Percentiles rank a stretch among this genome's conserved stretches.
Evolutionary conservation across 1,140 invertebrate genomes (phyloP).

Genomic region (Onthophagus taurus): DNA sequence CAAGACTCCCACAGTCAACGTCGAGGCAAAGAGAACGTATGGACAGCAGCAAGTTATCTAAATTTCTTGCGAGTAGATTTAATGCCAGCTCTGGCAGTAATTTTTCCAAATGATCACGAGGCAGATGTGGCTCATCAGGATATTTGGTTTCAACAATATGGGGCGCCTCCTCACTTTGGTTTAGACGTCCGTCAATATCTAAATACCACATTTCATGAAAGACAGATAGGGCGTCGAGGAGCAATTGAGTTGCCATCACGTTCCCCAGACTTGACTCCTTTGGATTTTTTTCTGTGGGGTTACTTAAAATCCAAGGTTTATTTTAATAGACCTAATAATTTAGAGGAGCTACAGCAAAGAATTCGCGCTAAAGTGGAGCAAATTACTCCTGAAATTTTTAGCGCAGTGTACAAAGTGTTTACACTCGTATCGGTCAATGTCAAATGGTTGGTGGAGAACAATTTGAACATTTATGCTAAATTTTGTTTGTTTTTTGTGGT

Average conservation of each 20-base stretch:
- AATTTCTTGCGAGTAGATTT: not conserved
- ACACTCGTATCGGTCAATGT: not conserved
- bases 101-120: not conserved
- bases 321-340: not conserved
- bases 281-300: constrained; percentile 39
- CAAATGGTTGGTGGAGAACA: not conserved
- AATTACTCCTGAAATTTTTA: not conserved
- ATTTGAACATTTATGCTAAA: too few relatives aligned
- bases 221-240: constrained; percentile 37
- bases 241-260: constrained; percentile 36
- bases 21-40: too few relatives aligned
- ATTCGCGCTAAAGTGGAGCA: not conserved
- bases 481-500: too few relatives aligned
- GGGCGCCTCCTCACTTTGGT: constrained; percentile 32
- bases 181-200: constrained; percentile 27
- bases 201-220: constrained; percentile 31
- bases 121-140: not conserved
- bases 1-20: constrained; percentile 7
- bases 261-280: constrained; percentile 36
- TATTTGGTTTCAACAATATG: constrained; percentile 34
- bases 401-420: not conserved
- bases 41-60: not conserved
- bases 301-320: constrained; percentile 32
- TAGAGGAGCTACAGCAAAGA: constrained; percentile 2
- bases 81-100: not conserved